These are phyloP conservation scores for Eudemis profundana DNA, from an alignment of 2,888 invertebrate genomes.

Conservation along the genomic window DNA sequence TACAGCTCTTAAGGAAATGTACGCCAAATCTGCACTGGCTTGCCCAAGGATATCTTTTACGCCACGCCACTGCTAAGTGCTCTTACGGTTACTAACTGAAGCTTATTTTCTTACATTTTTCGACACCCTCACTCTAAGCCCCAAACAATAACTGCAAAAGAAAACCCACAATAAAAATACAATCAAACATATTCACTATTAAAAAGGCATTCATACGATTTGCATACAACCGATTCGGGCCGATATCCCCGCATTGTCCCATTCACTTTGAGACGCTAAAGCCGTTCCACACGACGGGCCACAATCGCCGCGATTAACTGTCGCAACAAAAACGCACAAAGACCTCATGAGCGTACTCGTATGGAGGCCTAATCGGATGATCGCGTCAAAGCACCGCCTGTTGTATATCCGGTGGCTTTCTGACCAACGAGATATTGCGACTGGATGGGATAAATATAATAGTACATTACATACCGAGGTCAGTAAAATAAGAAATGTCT, in stretches of 20 bases:
- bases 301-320: slow-evolving; percentile 71
- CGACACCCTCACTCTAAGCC: slow-evolving; percentile 1
- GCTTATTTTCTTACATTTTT: neutral
- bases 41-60: too few relatives aligned
- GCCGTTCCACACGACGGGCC: slow-evolving; percentile 63
- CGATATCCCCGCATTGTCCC: slow-evolving; percentile 55
- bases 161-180: slow-evolving; percentile 13
- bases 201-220: slow-evolving; percentile 32
- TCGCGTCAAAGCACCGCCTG: slow-evolving; percentile 69
- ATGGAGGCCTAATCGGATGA: slow-evolving; percentile 77
- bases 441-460: slow-evolving; percentile 50
- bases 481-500: too few relatives aligned
- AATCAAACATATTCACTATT: slow-evolving; percentile 19
- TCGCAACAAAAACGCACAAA: slow-evolving; percentile 73
- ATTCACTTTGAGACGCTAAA: slow-evolving; percentile 61
- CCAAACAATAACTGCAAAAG: slow-evolving; percentile 10
- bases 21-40: too few relatives aligned
- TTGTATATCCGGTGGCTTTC: slow-evolving; percentile 44
- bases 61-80: too few relatives aligned
- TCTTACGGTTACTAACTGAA: too few relatives aligned
- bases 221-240: slow-evolving; percentile 51
- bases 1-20: too few relatives aligned
- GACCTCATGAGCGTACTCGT: slow-evolving; percentile 77
- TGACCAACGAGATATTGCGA: slow-evolving; percentile 18
- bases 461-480: too few relatives aligned